A percentile compares a stretch with the other conserved stretches of the same genome.
Conservation (phyloP, 2,113 vertebrate genomes). For the Hippotragus niger region DNA sequence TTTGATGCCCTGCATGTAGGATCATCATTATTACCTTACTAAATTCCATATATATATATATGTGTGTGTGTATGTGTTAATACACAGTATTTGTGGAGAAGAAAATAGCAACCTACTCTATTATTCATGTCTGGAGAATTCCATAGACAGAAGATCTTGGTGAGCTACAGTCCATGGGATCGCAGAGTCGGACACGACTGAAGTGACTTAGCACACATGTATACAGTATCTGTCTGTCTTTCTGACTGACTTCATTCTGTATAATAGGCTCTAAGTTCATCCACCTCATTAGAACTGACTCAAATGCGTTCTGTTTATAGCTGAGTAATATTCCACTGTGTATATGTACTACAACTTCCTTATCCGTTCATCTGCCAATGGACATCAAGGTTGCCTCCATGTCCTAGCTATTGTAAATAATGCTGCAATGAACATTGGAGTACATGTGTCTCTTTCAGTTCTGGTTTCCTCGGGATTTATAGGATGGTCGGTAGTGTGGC, state of each 20-base stretch:
- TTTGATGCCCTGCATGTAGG: background rate
- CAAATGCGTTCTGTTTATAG: background rate
- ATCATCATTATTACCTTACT: background rate
- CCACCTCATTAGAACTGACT: background rate
- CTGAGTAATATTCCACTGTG: background rate
- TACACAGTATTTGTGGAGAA: background rate
- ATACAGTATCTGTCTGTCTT: background rate
- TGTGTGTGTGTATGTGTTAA: background rate
- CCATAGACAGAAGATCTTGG: background rate
- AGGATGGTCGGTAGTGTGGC: background rate
- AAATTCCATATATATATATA: accelerated
- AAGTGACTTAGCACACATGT: background rate
- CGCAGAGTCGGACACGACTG: accelerated
- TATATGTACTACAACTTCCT: background rate
- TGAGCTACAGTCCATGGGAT: background rate
- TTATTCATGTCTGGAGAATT: background rate
- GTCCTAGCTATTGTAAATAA: background rate
- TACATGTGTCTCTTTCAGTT: background rate
- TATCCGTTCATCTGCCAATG: background rate
- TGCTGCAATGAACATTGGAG: background rate
- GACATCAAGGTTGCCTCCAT: background rate
- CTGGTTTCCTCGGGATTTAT: background rate
- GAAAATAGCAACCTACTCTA: background rate
- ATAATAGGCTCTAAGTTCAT: background rate
- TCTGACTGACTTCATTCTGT: background rate